Evolutionary conservation across 2,888 invertebrate genomes (phyloP).

Genomic region (Eristalis pertinax): DNA sequence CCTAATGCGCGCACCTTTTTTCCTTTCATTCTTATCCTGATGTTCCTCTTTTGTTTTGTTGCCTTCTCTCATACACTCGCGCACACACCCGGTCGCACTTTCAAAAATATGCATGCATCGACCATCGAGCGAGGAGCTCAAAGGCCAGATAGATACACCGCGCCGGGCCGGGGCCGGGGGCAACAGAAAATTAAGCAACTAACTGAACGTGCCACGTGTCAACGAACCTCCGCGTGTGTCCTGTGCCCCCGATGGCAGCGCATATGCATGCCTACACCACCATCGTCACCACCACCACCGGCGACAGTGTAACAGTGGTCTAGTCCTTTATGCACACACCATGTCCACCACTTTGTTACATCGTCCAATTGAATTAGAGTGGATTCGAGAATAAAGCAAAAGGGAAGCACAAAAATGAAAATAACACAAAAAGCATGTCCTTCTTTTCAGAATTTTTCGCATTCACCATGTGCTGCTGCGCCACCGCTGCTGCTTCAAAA

Average conservation of each 20-base stretch:
- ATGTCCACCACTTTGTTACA: constrained; percentile 62
- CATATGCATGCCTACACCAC: not conserved
- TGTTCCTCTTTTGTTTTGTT: not conserved
- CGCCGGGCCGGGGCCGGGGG: constrained; percentile 14
- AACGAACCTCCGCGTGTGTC: constrained; percentile 51
- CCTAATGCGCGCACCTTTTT: constrained; percentile 60
- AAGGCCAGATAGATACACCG: constrained; percentile 22
- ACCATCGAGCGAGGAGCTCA: constrained; percentile 19
- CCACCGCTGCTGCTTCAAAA: not conserved
- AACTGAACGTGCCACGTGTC: constrained; percentile 67
- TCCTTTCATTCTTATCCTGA: constrained; percentile 40
- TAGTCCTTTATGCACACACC: constrained; percentile 21
- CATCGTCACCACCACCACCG: not conserved
- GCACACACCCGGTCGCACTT: not conserved
- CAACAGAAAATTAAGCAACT: constrained; percentile 66
- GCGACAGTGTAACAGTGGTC: not conserved
- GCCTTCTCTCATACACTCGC: not conserved
- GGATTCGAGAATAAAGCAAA: constrained; percentile 34
- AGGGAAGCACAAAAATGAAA: constrained; percentile 1
- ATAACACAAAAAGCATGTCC: constrained; percentile 24
- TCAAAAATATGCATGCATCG: not conserved
- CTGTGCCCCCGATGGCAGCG: constrained; percentile 15
- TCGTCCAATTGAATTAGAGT: constrained; percentile 71
- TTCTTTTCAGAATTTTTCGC: constrained; percentile 32
- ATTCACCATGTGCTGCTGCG: not conserved